A percentile compares a stretch with the other conserved stretches of the same genome.
Evolutionary conservation across 1,140 invertebrate genomes (phyloP).

Genomic region (Coptotermes formosanus): DNA sequence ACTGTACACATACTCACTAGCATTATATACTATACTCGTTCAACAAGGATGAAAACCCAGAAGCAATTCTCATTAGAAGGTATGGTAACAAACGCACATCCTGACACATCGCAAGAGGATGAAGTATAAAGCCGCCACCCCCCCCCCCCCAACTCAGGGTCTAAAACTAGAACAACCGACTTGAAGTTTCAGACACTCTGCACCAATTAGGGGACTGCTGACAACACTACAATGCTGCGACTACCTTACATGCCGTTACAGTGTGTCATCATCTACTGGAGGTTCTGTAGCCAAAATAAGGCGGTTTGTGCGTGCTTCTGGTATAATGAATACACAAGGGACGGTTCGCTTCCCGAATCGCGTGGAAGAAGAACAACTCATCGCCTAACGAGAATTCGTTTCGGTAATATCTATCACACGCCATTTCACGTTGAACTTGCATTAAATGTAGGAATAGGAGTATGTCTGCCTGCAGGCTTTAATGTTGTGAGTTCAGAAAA

Average conservation of each 20-base stretch:
- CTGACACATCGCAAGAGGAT: background rate
- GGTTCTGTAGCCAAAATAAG: background rate
- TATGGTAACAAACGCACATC: background rate
- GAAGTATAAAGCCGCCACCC: background rate
- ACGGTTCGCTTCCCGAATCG: background rate
- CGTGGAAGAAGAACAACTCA: background rate
- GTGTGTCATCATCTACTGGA: background rate
- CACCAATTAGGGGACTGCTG: conserved; percentile 12
- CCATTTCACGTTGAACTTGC: too few relatives aligned
- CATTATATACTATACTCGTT: conserved; percentile 1
- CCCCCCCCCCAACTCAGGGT: background rate
- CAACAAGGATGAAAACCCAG: conserved; percentile 5
- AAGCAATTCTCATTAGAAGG: conserved; percentile 16
- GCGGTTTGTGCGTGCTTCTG: background rate
- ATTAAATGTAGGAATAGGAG: too few relatives aligned
- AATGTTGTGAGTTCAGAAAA: too few relatives aligned
- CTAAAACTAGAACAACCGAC: conserved; percentile 12
- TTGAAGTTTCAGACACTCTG: conserved; percentile 1
- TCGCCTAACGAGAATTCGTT: too few relatives aligned
- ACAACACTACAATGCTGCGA: background rate
- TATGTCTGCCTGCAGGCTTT: too few relatives aligned
- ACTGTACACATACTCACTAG: background rate
- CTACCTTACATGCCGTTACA: background rate
- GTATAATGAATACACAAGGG: background rate
- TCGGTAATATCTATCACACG: too few relatives aligned